Percentiles rank a stretch among this genome's conserved stretches.
phyloP scores from a whole-genome alignment of 2,113 vertebrate species.

The Campylorhamphus procurvoides region DNA sequence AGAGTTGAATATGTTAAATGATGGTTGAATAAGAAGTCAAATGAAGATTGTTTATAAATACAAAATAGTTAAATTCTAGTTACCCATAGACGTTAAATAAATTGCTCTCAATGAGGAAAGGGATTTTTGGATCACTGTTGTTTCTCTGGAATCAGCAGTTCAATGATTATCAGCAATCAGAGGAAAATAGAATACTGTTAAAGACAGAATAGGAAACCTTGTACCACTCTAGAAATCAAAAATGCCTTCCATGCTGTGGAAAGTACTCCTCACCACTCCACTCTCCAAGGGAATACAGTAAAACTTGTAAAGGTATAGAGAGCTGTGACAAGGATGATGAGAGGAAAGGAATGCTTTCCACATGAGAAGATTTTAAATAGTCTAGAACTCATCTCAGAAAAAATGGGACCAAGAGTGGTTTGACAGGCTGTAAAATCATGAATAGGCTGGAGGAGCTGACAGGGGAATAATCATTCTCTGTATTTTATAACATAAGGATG shows the following conservation, averaged over 20 bases:
- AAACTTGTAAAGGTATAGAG: neutral
- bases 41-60: neutral
- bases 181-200: neutral
- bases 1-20: neutral
- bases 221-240: neutral
- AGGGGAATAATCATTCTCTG: slow-evolving; percentile 4
- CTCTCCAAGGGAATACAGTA: neutral
- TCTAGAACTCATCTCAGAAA: neutral
- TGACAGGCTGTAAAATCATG: neutral
- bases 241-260: neutral
- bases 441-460: neutral
- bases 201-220: neutral
- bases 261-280: neutral
- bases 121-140: neutral
- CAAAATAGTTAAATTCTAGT: neutral
- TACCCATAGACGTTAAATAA: neutral
- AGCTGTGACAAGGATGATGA: neutral
- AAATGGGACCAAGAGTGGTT: neutral
- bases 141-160: neutral
- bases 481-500: neutral
- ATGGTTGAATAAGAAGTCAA: neutral
- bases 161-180: neutral
- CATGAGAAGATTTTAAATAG: slow-evolving; percentile 14
- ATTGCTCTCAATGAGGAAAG: neutral
- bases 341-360: neutral